Conservation (phyloP, 2,797 vertebrate genomes). For the Bothrops alternatus region DNA sequence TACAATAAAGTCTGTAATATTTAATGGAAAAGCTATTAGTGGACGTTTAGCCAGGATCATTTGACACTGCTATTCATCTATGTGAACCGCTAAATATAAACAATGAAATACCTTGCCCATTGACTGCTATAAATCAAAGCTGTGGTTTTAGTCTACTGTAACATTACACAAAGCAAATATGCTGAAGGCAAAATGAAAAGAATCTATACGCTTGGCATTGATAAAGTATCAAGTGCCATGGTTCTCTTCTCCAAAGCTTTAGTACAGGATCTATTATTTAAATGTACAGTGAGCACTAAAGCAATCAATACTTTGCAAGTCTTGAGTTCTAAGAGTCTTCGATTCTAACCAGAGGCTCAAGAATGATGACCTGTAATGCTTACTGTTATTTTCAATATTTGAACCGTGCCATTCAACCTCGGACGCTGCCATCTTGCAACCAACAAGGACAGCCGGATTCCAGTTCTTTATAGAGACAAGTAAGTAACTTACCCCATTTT, state of each 20-base stretch:
- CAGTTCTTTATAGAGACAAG: neutral
- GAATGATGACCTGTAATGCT: neutral
- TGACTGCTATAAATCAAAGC: constrained; percentile 69
- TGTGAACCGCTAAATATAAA: constrained; percentile 65
- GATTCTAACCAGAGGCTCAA: constrained; percentile 5
- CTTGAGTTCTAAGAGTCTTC: constrained; percentile 38
- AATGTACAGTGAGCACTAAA: constrained; percentile 56
- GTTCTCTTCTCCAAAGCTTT: constrained; percentile 45
- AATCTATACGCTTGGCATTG: constrained; percentile 69
- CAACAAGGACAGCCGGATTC: neutral
- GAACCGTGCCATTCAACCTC: neutral
- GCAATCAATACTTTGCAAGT: constrained; percentile 51
- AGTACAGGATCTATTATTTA: constrained; percentile 60
- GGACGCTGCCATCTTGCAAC: neutral
- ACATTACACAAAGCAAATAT: constrained; percentile 59
- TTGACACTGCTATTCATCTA: constrained; percentile 57
- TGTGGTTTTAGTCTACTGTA: constrained; percentile 59
- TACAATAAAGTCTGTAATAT: constrained; percentile 7
- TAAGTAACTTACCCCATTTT: neutral
- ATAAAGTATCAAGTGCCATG: constrained; percentile 54
- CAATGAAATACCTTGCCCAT: constrained; percentile 68
- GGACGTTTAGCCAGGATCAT: constrained; percentile 55
- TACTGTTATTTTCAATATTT: neutral
- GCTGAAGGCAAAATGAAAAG: constrained; percentile 57
- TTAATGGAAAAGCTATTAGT: constrained; percentile 56